These are phyloP conservation scores for Clivina fossor DNA, from an alignment of 2,888 invertebrate genomes.

Conservation along the genomic window DNA sequence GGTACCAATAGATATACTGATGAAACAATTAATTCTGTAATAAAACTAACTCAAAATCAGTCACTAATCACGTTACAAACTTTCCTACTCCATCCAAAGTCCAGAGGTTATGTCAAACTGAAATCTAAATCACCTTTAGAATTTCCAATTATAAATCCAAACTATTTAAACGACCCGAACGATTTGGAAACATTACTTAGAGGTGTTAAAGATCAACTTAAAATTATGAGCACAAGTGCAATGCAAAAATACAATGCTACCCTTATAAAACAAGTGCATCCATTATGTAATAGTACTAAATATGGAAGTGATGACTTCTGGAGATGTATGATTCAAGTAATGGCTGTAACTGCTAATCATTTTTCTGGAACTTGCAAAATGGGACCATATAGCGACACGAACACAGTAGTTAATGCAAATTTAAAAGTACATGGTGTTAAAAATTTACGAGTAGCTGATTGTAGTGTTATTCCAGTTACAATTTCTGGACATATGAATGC, in stretches of 20 bases:
- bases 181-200: slow-evolving; percentile 54
- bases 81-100: slow-evolving; percentile 59
- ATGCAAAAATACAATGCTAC: slow-evolving; percentile 61
- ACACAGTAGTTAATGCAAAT: slow-evolving; percentile 65
- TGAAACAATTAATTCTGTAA: slow-evolving; percentile 40
- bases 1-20: slow-evolving; percentile 40
- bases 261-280: slow-evolving; percentile 57
- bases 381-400: slow-evolving; percentile 60
- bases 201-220: slow-evolving; percentile 55
- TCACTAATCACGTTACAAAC: slow-evolving; percentile 50
- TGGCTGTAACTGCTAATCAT: slow-evolving; percentile 66
- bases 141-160: slow-evolving; percentile 61
- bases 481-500: slow-evolving; percentile 67
- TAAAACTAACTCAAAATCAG: slow-evolving; percentile 3
- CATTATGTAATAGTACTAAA: slow-evolving; percentile 56
- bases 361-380: slow-evolving; percentile 69
- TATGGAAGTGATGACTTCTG: slow-evolving; percentile 64
- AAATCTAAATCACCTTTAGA: slow-evolving; percentile 57
- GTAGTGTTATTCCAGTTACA: slow-evolving; percentile 66
- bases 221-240: slow-evolving; percentile 52
- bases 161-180: slow-evolving; percentile 55
- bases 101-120: slow-evolving; percentile 55
- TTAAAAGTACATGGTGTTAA: slow-evolving; percentile 63
- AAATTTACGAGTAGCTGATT: slow-evolving; percentile 65
- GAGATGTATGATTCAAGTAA: slow-evolving; percentile 62